A percentile compares a stretch with the other conserved stretches of the same genome.
These are phyloP conservation scores for Amphimallon solstitiale DNA, from an alignment of 2,888 invertebrate species.

Conservation along the genomic window DNA sequence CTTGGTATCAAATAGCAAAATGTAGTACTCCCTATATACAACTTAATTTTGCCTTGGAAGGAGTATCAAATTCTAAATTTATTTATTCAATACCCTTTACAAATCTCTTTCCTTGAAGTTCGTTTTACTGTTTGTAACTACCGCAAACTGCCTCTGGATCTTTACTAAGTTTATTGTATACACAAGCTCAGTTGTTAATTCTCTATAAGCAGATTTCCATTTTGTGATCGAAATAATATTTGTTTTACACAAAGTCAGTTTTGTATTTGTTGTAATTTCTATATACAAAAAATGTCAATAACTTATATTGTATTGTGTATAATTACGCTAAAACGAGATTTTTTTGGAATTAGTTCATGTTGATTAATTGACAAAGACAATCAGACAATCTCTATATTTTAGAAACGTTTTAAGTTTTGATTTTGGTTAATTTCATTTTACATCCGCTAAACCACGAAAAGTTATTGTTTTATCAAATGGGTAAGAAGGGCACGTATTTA, in stretches of 20 bases:
- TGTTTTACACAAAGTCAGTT: constrained; percentile 12
- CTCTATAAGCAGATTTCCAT: constrained; percentile 28
- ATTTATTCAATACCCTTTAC: neutral
- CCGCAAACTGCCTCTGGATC: constrained; percentile 18
- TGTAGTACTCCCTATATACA: neutral
- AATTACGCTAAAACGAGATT: constrained; percentile 73
- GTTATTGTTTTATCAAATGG: no score
- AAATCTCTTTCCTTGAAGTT: constrained; percentile 14
- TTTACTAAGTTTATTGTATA: constrained; percentile 18
- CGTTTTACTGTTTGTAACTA: constrained; percentile 12
- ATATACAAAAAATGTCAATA: neutral
- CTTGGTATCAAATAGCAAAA: neutral
- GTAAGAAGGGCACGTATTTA: no score
- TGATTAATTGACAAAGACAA: no score
- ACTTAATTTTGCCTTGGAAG: neutral
- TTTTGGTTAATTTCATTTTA: no score
- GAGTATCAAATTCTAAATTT: constrained; percentile 12
- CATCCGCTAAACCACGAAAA: no score
- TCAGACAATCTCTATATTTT: no score
- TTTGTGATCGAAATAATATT: constrained; percentile 23
- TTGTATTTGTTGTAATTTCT: neutral
- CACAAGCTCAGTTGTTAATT: constrained; percentile 21
- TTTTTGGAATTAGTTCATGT: no score
- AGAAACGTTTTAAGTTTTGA: no score
- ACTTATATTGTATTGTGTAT: neutral